Percentiles rank a stretch among this genome's conserved stretches.
Evolutionary conservation across 2,113 vertebrate genomes (phyloP).

Genomic region (Eublepharis macularius): DNA sequence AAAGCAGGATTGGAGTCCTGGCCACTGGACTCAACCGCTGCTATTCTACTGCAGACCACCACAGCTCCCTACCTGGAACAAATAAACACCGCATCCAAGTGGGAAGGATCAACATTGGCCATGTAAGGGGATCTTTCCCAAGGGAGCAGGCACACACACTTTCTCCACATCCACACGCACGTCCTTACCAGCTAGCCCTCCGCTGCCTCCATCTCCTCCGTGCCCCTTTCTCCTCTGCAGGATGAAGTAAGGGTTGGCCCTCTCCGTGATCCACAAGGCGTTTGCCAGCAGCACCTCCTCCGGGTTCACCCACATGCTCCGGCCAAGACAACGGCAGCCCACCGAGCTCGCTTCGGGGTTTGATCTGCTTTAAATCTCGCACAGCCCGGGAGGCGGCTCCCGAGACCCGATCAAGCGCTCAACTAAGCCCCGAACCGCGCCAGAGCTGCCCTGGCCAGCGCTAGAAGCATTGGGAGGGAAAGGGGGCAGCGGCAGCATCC

Average conservation of each 20-base stretch:
- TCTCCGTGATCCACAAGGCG: slow-evolving; percentile 94
- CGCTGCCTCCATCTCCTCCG: slow-evolving; percentile 88
- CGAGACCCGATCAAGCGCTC: not conserved
- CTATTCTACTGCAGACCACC: too few species aligned
- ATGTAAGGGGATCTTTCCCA: not conserved
- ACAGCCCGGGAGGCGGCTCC: not conserved
- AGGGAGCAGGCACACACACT: too few species aligned
- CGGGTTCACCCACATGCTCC: slow-evolving; percentile 93
- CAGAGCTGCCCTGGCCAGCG: slow-evolving; percentile 19
- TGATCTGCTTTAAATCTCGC: not conserved
- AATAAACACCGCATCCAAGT: too few species aligned
- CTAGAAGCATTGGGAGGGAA: not conserved
- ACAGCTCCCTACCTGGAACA: too few species aligned
- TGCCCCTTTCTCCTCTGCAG: slow-evolving; percentile 95
- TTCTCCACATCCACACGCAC: not conserved
- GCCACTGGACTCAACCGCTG: too few species aligned
- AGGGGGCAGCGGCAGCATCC: slow-evolving; percentile 21
- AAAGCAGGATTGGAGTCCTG: too few species aligned
- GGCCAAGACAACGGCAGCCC: slow-evolving; percentile 28
- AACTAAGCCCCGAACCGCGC: slow-evolving; percentile 5
- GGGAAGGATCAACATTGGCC: not conserved
- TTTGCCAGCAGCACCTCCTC: slow-evolving; percentile 96
- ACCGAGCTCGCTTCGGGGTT: not conserved
- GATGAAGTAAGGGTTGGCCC: slow-evolving; percentile 97
- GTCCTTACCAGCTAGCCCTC: slow-evolving; percentile 80